Base-by-base conservation (phyloP, 2,888 invertebrate genomes). In the Neoscelio sp. region DNA sequence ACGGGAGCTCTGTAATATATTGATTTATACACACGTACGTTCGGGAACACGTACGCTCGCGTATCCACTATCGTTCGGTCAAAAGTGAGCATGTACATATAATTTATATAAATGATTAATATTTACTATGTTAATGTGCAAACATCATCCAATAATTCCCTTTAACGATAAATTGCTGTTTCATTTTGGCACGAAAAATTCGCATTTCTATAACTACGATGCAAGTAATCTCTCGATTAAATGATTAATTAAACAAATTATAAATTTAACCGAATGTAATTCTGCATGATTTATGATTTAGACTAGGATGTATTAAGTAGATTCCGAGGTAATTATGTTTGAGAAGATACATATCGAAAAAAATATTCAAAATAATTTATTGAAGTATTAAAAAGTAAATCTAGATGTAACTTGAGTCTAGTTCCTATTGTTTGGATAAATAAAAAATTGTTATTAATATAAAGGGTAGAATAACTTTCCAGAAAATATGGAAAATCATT, bases 1-100 rank as follows among this genome's bases (percentile, higher is more conserved):
- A 82, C 79, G 83, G 26, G 35, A 62, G 62, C 67, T 65, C 80
- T 56, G 81, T 81, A 84, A 81, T 77, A 81, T 83, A 82, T 84
- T 71, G 83, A 85, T 84, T 82, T 64, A 67, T 52, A 48, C 42
- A 23, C 48, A 50, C 42, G 28, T 46, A 38, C 71, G 38, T 4
- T 58, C 13, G 30, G 35, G 44, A 48, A 54, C n/a, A 15, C 8
- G 12, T n/a, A 26, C 15, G 20, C 15, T 35, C 8, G 17, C 33
- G 8, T 48, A 38, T 30, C 46, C 30, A 18, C 20, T 28, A 10
- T 15, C 4, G 46, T n/a, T n/a, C 17, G 26, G 6, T 17, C 44
- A 38, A 65, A 40, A 65, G 42, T 44, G 42, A 44, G 10, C 33
- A 0, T 15, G 44, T 33, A 48, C 64, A 12, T 40, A 42, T 62